A percentile compares a stretch with the other conserved stretches of the same genome.
phyloP scores from a whole-genome alignment of 2,797 vertebrate genomes.

The Galaxias olidus region DNA sequence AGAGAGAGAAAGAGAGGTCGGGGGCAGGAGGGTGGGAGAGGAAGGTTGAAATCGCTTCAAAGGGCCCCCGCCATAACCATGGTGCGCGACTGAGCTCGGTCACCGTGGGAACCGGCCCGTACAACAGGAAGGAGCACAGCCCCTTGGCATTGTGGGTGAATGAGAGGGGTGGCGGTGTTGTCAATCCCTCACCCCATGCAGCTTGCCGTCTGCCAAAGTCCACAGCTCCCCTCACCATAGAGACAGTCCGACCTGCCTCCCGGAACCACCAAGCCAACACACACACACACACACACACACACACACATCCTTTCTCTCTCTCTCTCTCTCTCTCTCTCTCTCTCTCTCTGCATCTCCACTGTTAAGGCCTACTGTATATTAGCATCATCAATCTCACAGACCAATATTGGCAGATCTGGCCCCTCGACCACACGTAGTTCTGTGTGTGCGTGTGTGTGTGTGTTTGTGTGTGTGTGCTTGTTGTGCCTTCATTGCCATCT shows the following conservation, averaged over 20 bases:
- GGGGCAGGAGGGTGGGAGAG: constrained; percentile 40
- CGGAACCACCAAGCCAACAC: no score
- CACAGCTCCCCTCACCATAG: no score
- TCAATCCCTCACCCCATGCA: no score
- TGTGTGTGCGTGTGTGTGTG: constrained; percentile 12
- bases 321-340: background rate
- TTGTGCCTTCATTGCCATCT: no score
- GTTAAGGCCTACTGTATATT: background rate
- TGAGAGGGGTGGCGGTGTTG: no score
- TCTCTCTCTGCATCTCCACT: background rate
- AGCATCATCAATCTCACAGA: constrained; percentile 1
- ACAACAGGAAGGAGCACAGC: background rate
- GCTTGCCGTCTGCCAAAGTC: no score
- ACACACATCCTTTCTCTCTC: background rate
- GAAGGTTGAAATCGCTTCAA: constrained; percentile 28
- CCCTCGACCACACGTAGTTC: no score
- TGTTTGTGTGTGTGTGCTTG: constrained; percentile 3
- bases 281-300: background rate
- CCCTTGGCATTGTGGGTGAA: background rate
- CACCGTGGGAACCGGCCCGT: background rate
- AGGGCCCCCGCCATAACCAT: constrained; percentile 11
- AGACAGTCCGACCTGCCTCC: no score
- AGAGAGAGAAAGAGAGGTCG: background rate
- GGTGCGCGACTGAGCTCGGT: background rate
- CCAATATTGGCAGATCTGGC: background rate